A percentile compares a stretch with the other conserved stretches of the same genome.
These are phyloP conservation scores for Bovichtus variegatus DNA, from an alignment of 2,797 vertebrate species.

Conservation along the genomic window DNA sequence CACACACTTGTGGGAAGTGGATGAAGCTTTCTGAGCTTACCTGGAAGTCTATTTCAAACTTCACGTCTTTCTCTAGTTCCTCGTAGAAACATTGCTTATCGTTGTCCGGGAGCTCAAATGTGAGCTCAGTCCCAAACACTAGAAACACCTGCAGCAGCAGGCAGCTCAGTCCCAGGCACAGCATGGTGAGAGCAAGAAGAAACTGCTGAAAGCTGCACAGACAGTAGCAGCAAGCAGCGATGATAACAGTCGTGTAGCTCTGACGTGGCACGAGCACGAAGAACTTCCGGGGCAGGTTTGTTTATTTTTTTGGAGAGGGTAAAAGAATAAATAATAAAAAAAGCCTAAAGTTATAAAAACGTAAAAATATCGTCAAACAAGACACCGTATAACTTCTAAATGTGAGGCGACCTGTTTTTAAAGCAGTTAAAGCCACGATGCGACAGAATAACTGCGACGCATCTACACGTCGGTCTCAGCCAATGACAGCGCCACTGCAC, in stretches of 20 bases:
- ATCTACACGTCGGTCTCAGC: background rate
- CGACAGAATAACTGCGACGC: background rate
- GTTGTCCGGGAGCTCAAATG: conserved; percentile 86
- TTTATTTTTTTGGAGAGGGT: conserved; percentile 31
- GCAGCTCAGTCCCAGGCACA: conserved; percentile 35
- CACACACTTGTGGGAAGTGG: background rate
- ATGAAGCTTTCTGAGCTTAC: conserved; percentile 60
- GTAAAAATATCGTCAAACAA: background rate
- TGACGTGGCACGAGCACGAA: conserved; percentile 82
- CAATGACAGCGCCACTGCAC: background rate
- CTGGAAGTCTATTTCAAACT: conserved; percentile 86
- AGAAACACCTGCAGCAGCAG: conserved; percentile 59
- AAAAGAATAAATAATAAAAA: background rate
- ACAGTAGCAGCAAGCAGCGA: too few species aligned
- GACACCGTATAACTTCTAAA: fast-evolving
- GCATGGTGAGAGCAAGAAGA: conserved; percentile 60
- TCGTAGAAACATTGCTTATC: conserved; percentile 87
- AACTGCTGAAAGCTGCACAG: background rate
- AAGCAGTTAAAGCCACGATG: background rate
- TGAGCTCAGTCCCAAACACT: conserved; percentile 81
- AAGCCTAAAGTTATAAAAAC: background rate
- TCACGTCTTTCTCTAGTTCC: conserved; percentile 79
- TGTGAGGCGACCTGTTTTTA: background rate
- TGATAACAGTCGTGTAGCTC: conserved; percentile 13
- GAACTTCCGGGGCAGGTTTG: conserved; percentile 75